Conservation (phyloP, 2,113 vertebrate species). For the Lates calcarifer region DNA sequence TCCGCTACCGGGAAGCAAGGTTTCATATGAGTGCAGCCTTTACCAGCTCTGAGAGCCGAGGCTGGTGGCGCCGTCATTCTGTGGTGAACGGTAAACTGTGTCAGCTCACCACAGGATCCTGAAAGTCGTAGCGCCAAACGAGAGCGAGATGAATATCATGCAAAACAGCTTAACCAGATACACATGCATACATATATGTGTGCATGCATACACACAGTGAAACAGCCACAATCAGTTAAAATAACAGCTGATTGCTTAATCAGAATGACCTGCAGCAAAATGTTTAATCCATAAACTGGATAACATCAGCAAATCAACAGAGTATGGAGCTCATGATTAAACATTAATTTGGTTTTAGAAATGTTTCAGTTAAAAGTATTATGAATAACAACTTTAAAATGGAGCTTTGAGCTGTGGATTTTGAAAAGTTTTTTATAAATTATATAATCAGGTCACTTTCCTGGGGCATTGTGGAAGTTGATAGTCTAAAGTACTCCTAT, state of each 20-base stretch:
- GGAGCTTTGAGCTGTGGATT: conserved; percentile 20
- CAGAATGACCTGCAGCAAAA: conserved; percentile 32
- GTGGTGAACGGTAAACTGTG: conserved; percentile 51
- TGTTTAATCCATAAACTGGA: conserved; percentile 29
- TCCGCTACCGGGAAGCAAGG: conserved; percentile 13
- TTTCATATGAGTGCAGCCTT: conserved; percentile 2
- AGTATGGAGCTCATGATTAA: conserved; percentile 46
- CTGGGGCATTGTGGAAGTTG: conserved; percentile 14
- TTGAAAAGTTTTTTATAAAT: conserved; percentile 35
- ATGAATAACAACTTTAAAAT: conserved; percentile 30
- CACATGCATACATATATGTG: conserved; percentile 18
- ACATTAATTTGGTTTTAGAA: conserved; percentile 43
- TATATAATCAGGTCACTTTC: conserved; percentile 58
- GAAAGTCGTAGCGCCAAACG: conserved; percentile 21
- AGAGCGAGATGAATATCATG: conserved; percentile 41
- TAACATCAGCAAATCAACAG: conserved; percentile 34
- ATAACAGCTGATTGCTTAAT: conserved; percentile 40
- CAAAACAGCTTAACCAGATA: conserved; percentile 13
- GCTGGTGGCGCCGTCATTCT: conserved; percentile 16
- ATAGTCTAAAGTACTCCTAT: background rate
- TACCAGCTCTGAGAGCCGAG: conserved; percentile 18
- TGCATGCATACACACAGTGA: background rate
- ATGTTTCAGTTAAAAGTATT: conserved; percentile 32
- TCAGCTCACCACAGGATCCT: conserved; percentile 65
- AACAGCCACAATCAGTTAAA: conserved; percentile 23